Evolutionary conservation across 2,113 vertebrate genomes (phyloP), one percentile per base, ranked within the genome.

Genomic region (Ageneiosus marmoratus): DNA sequence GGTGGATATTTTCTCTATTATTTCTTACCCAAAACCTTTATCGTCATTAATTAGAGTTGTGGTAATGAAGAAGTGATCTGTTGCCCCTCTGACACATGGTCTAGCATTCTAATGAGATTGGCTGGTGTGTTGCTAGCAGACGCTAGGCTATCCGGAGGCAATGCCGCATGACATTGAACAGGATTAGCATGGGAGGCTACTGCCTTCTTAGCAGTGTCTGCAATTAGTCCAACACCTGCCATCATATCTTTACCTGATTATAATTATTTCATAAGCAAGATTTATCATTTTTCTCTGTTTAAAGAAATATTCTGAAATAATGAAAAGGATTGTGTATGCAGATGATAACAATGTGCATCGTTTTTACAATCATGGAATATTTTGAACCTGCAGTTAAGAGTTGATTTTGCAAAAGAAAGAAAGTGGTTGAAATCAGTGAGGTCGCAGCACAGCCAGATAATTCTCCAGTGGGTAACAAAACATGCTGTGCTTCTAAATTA

Each of bases 91-190:
- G 82, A 63, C 82, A 56, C 67, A 37, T 79, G 87, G 86, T 77
- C 88, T 87, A 60, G 81, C 88, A 87, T 87, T 63, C 74, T 85
- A 88, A 87, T 88, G 74, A 81, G 87, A 85, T 80, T 51, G 69
- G 79, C 74, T 75, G 76, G 62, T 13, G 83, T 67, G 85, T 85
- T 85, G 83, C 56, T 79, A 84, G 83, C 50, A 37, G 79, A 84
- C 84, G 72, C 82, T 79, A 79, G 76, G 56, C 82, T 86, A 69
- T 84, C 56, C 13, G 53, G 69, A 84, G 79, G 84, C 81, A 75
- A 84, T 90, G 89, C 55, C 15, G 74, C 58, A 80, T 89, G 84
- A 89, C 86, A 89, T 89, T 87, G 84, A 86, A 83, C 80, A 72
- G 84, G 86, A 87, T 87, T 89, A 83, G 67, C 70, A 74, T 32